Evolutionary conservation across 2,113 vertebrate species (phyloP).

Genomic region (Neolamprologus devosi): DNA sequence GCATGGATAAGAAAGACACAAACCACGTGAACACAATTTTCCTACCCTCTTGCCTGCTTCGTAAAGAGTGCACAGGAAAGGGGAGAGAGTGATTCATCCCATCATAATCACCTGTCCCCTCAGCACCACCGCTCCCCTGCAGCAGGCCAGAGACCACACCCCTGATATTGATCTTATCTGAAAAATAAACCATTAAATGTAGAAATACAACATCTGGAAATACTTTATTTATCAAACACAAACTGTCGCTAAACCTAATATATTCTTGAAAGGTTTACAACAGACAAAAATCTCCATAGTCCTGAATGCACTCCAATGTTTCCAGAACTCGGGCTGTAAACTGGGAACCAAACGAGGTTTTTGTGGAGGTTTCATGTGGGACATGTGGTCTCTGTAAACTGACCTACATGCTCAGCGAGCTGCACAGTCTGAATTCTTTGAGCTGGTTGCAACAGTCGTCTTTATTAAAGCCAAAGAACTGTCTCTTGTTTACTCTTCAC

Average conservation of each 20-base stretch:
- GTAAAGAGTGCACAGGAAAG: background rate
- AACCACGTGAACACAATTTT: background rate
- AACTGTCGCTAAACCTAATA: background rate
- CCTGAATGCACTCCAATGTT: background rate
- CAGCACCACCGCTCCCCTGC: background rate
- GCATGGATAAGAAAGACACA: background rate
- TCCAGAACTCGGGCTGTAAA: background rate
- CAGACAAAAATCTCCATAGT: background rate
- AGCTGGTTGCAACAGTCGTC: background rate
- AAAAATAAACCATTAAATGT: background rate
- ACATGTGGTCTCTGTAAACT: background rate
- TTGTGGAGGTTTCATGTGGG: background rate
- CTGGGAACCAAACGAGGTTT: fast-evolving
- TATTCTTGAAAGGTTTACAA: background rate
- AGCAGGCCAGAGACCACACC: background rate
- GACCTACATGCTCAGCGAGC: background rate
- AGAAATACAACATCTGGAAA: background rate
- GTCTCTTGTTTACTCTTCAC: background rate
- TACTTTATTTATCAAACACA: background rate
- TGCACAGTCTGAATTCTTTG: background rate
- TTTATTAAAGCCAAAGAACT: background rate
- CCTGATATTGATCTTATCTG: background rate
- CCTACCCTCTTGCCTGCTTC: background rate
- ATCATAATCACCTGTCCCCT: background rate
- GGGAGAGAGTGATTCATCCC: background rate